Base-by-base conservation (phyloP, 2,888 invertebrate species). In the Nomada hirtipes region DNA sequence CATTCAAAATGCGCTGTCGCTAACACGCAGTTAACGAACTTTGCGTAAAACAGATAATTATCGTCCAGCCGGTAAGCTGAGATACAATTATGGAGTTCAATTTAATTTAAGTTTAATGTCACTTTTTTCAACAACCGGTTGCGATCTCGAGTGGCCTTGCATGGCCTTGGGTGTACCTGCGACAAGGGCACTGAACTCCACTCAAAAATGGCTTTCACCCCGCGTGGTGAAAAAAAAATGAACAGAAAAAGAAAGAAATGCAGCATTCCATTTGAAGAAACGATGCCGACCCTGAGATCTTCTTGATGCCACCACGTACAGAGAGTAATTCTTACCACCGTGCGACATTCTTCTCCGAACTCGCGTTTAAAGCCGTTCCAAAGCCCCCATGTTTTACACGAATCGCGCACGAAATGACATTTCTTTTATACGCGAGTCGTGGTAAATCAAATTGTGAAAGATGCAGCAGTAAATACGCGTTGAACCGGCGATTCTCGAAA, bases 281-380 rank as follows among this genome's bases (percentile, higher is more conserved):
- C 29, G 64, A 53, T 13, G 50, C 29, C 68, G 68, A 60, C 57
- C 57, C 59, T 29, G 67, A 67, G 67, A 67, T 64, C 67, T 53
- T 52, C 23, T 36, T 42, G 63, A 61, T 71, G 13, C 52, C 71
- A 10, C 13, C 71, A n/a, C 42, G 71, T 23, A 42, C 4, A 52
- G 55, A n/a, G n/a, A 63, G 63, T 36, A 44, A 23, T 52, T 47
- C 15, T 15, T 47, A 11, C 47, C 47, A 7, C 10, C 18, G 47
- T 15, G 47, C 61, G 71, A 63, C 63, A 61, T 71, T 71, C 71
- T 63, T 71, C 63, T 47, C 23, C 68, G 68, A 69, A 69, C 55
- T 69, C 50, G 36, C 15, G 60, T 10, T 2, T 18, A 60, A 29
- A 3, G 26, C 13, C 11, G 15, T n/a, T 47, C 15, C 2, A 47